Evolutionary conservation across 2,888 invertebrate genomes (phyloP), one percentile per base, ranked within the genome.

Genomic region (Eudemis profundana): DNA sequence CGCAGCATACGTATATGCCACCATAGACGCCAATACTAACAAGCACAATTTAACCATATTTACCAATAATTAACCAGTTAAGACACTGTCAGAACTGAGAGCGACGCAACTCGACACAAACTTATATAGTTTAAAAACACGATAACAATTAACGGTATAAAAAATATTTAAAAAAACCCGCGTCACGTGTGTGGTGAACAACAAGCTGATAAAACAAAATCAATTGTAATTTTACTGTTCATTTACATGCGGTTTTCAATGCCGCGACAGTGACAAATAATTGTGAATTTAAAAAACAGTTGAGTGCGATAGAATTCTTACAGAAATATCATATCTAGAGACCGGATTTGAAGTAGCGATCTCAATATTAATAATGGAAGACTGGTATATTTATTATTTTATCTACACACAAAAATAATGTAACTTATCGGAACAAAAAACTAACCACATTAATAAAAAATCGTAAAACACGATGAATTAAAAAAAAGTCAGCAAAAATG

Each of bases 401-500:
- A n/a, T n/a, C n/a, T n/a, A n/a, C n/a, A n/a, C n/a, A n/a, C n/a
- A n/a, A n/a, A n/a, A n/a, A n/a, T n/a, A n/a, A n/a, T n/a, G n/a
- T n/a, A n/a, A n/a, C n/a, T n/a, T n/a, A n/a, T n/a, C n/a, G n/a
- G n/a, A n/a, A n/a, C n/a, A n/a, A n/a, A n/a, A n/a, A n/a, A n/a
- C n/a, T n/a, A n/a, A n/a, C n/a, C n/a, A n/a, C 19, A 44, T 44
- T 44, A 15, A 4, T 44, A 21, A 21, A 19, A 40, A 42, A 42
- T 27, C n/a, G 50, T 42, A 7, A 53, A 61, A 5, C 1, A 29
- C 36, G 14, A 53, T 57, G 62, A 67, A 62, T 62, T 68, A 49
- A 64, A 59, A 66, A 65, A 49, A 66, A 68, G 51, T 59, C 19
- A 29, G 54, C 63, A 67, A 70, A 69, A 65, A 73, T 68, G 67